phyloP scores from a whole-genome alignment of 92 coral and sea anemone species.

The Phenganax stokvisi region DNA sequence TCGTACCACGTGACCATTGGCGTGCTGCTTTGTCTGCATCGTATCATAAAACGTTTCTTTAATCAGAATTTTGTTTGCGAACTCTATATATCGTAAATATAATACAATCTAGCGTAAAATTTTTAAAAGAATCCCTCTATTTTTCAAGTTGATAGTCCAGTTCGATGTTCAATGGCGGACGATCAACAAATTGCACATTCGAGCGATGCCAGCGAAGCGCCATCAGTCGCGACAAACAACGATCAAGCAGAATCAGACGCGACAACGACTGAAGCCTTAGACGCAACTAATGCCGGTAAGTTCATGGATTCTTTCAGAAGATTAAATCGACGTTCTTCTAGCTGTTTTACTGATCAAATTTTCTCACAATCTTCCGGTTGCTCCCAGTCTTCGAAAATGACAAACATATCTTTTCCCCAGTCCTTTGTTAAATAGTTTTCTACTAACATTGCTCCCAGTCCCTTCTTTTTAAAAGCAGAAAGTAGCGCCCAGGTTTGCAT shows the following conservation, averaged over 20 bases:
- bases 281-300: slow-evolving; percentile 14
- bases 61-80: neutral
- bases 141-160: neutral
- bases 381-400: slow-evolving; percentile 43
- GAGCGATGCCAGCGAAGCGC: slow-evolving; percentile 31
- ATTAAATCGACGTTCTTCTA: neutral
- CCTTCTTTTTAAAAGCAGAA: slow-evolving; percentile 35
- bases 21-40: slow-evolving; percentile 26
- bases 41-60: slow-evolving; percentile 10
- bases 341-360: neutral
- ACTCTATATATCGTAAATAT: neutral
- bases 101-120: neutral
- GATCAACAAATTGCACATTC: slow-evolving; percentile 27
- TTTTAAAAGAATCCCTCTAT: neutral
- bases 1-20: slow-evolving; percentile 32
- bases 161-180: slow-evolving; percentile 12
- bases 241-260: slow-evolving; percentile 17
- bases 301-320: neutral
- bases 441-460: slow-evolving; percentile 42
- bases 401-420: slow-evolving; percentile 33
- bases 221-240: slow-evolving; percentile 15
- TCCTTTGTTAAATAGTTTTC: slow-evolving; percentile 21
- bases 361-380: slow-evolving; percentile 43
- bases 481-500: slow-evolving; percentile 41
- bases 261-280: slow-evolving; percentile 10